Evolutionary conservation across 2,888 invertebrate genomes (phyloP).

Genomic region (Cephus rjabovi): DNA sequence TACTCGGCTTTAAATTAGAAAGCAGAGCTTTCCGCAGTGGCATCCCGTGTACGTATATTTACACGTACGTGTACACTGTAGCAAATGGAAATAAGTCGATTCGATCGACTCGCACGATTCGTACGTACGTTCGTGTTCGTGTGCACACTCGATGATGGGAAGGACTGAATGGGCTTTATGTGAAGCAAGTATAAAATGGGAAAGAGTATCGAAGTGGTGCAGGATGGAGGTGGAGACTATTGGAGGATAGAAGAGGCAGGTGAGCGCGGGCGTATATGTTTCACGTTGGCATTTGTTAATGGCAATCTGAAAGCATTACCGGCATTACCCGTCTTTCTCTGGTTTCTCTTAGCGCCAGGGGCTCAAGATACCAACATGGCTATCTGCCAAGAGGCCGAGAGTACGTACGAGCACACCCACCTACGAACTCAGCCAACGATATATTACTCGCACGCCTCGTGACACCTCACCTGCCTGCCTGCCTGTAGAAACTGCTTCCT

Average conservation of each 20-base stretch:
- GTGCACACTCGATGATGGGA: background rate
- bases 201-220: background rate
- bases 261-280: conserved; percentile 44
- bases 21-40: conserved; percentile 14
- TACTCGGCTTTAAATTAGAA: conserved; percentile 37
- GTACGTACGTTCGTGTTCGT: background rate
- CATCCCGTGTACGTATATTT: background rate
- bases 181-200: background rate
- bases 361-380: conserved; percentile 43
- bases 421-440: conserved; percentile 57
- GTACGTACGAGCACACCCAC: conserved; percentile 49
- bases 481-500: conserved; percentile 50
- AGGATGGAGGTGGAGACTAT: background rate
- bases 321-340: conserved; percentile 47
- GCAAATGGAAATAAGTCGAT: background rate
- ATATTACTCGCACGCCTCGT: conserved; percentile 64
- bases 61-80: background rate
- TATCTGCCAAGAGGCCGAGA: background rate
- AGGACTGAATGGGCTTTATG: background rate
- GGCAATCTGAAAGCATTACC: conserved; percentile 53
- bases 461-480: conserved; percentile 64
- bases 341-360: conserved; percentile 54
- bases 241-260: conserved; percentile 33
- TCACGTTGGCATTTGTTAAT: conserved; percentile 58
- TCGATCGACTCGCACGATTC: background rate